These are phyloP conservation scores for Bombus confusus DNA, from an alignment of 1,140 invertebrate genomes.

Conservation along the genomic window DNA sequence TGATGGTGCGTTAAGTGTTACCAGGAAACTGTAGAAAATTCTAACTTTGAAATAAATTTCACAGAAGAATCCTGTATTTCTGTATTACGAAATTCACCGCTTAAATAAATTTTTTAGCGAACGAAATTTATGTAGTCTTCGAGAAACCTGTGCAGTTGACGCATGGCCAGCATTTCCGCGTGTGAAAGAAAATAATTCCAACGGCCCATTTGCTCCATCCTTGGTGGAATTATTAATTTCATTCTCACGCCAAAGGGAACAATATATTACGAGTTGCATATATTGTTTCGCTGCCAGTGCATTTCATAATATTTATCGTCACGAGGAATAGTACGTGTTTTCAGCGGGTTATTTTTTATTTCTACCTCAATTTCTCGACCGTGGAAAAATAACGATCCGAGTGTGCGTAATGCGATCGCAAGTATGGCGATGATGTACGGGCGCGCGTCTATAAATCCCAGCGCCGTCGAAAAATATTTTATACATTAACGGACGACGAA, in stretches of 20 bases:
- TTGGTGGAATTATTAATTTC: slow-evolving; percentile 13
- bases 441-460: slow-evolving; percentile 24
- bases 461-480: slow-evolving; percentile 27
- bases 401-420: slow-evolving; percentile 29
- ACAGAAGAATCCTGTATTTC: not conserved
- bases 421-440: slow-evolving; percentile 7
- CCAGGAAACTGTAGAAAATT: not conserved
- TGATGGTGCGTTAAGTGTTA: not conserved
- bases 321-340: slow-evolving; percentile 3
- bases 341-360: slow-evolving; percentile 6
- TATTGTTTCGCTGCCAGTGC: not conserved
- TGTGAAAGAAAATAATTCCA: not conserved
- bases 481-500: slow-evolving; percentile 21
- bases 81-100: no score
- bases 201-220: not conserved
- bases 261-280: not conserved
- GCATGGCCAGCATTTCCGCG: not conserved
- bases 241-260: not conserved
- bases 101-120: no score
- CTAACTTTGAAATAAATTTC: not conserved
- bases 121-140: not conserved
- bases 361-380: not conserved
- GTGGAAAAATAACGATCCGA: slow-evolving; percentile 23
- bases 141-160: not conserved
- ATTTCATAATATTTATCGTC: slow-evolving; percentile 26